These are phyloP conservation scores for Parotia lawesii DNA, from an alignment of 2,113 vertebrate species.

Conservation along the genomic window DNA sequence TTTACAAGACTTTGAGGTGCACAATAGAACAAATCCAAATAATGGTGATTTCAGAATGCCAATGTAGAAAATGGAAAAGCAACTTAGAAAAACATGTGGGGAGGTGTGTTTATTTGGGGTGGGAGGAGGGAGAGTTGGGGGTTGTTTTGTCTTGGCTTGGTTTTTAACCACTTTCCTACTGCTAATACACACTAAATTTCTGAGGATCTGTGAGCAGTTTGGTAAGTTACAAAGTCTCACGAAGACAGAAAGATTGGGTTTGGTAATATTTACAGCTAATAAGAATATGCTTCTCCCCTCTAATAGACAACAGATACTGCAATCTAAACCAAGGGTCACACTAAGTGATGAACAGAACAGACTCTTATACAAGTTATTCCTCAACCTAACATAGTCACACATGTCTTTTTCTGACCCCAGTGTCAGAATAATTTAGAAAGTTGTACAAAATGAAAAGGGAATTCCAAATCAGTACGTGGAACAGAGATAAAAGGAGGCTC, in stretches of 20 bases:
- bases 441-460: background rate
- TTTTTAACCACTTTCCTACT: background rate
- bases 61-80: slow-evolving; percentile 50
- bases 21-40: slow-evolving; percentile 59
- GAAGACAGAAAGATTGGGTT: background rate
- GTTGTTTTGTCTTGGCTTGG: background rate
- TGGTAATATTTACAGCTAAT: background rate
- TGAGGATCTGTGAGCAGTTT: background rate
- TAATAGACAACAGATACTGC: background rate
- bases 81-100: background rate
- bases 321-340: background rate
- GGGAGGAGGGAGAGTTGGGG: rapidly evolving
- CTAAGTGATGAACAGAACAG: background rate
- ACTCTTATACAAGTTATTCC: background rate
- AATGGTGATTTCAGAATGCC: slow-evolving; percentile 48
- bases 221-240: background rate
- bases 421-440: background rate
- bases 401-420: background rate
- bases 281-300: background rate
- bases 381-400: background rate
- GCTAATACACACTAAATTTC: background rate
- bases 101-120: background rate
- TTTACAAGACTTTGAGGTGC: slow-evolving; percentile 32
- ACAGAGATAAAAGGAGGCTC: background rate
- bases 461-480: background rate